These are phyloP conservation scores for Bombus turneri DNA, from an alignment of 1,140 invertebrate species.

Conservation along the genomic window DNA sequence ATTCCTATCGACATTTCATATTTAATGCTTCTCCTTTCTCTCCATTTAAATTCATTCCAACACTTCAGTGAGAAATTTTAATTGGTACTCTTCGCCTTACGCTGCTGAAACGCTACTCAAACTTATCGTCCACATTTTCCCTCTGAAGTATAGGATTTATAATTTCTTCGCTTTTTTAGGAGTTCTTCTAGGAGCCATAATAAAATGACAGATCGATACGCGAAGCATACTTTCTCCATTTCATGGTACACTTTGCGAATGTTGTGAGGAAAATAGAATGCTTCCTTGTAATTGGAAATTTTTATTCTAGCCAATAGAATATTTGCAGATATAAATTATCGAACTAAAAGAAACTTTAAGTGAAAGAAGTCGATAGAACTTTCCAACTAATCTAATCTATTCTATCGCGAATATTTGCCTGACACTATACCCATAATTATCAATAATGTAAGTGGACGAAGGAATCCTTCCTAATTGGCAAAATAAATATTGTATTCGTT, in stretches of 20 bases:
- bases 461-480: neutral
- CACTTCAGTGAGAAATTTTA: neutral
- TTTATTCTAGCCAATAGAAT: neutral
- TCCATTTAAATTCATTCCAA: neutral
- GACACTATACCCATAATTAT: neutral
- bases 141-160: neutral
- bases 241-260: neutral
- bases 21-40: neutral
- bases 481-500: neutral
- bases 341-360: neutral
- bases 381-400: neutral
- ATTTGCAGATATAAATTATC: neutral
- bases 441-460: neutral
- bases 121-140: neutral
- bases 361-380: neutral
- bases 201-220: neutral
- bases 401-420: neutral
- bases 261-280: neutral
- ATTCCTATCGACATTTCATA: neutral
- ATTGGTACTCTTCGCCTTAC: neutral
- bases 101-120: too few species aligned
- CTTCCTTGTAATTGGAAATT: neutral
- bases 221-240: neutral
- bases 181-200: too few species aligned
- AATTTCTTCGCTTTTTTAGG: neutral